Evolutionary conservation across 2,888 invertebrate genomes (phyloP), one percentile per base, ranked within the genome.

Genomic region (Drosophila setosimentum): DNA sequence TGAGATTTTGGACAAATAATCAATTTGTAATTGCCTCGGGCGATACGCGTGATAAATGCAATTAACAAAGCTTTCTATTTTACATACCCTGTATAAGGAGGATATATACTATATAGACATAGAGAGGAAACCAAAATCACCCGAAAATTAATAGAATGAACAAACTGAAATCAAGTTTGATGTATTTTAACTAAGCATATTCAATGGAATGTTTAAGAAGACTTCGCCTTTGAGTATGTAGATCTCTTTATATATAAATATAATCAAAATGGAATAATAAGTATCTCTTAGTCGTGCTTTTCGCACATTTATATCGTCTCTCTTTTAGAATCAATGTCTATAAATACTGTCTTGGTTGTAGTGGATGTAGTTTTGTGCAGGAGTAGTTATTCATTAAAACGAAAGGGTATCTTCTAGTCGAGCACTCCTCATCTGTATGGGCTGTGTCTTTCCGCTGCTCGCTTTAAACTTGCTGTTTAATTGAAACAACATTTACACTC

Each of bases 401-500:
- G 3, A 7, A 4, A 42, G 49, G 67, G 24, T 54, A 37, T n/a
- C 18, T 21, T 1, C 8, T 0, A 40, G 24, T 64, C 27, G 16
- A 21, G 18, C 40, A 24, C 4, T 2, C 16, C 13, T 16, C 16
- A 10, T 10, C 10, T 10, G 8, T n/a, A n/a, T n/a, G n/a, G n/a
- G 16, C 18, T 37, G 16, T 6, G n/a, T n/a, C n/a, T n/a, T 37
- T 27, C 27, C 13, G 35, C 8, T 37, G 2, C 8, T 30, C 49
- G 51, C 49, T 66, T 59, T 67, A 67, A 77, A 68, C 62, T 59
- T 76, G 64, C 69, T 68, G 69, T 82, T 79, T 84, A 85, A 85
- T 89, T 88, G 72, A 87, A 85, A 88, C 70, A 79, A 79, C 80
- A 76, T 89, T 78, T 72, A 53, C 73, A 83, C 76, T 65, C 63